Percentiles rank a stretch among this genome's conserved stretches.
Conservation (phyloP, 2,797 vertebrate species). For the Phyllotis vaccarum region DNA sequence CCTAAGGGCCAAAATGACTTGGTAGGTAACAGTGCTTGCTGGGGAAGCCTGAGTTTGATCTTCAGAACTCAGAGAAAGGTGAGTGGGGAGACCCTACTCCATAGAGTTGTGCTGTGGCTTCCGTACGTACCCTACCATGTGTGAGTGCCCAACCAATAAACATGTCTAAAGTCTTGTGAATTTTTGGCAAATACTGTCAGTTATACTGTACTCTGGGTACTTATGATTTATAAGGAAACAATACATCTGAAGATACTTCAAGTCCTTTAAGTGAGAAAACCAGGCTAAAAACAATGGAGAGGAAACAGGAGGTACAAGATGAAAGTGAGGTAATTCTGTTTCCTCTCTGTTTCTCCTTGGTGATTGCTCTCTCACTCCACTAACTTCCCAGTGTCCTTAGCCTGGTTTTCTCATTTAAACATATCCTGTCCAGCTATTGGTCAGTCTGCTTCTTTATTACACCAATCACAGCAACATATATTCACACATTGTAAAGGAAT, state of each 20-base stretch:
- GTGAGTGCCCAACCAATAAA: not conserved
- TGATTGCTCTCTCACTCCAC: too few relatives aligned
- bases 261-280: not conserved
- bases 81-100: not conserved
- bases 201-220: slow-evolving; percentile 59
- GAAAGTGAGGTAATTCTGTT: too few relatives aligned
- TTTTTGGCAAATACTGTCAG: slow-evolving; percentile 63
- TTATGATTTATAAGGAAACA: slow-evolving; percentile 49
- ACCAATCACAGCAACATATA: too few relatives aligned
- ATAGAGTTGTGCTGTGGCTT: not conserved
- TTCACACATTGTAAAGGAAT: too few relatives aligned
- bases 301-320: too few relatives aligned
- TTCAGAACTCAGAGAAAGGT: too few relatives aligned
- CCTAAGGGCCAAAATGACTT: not conserved
- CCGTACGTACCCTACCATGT: not conserved
- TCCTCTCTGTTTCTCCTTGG: too few relatives aligned
- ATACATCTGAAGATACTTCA: slow-evolving; percentile 24
- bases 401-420: too few relatives aligned
- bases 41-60: not conserved
- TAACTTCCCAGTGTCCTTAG: too few relatives aligned
- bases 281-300: too few relatives aligned
- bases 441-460: too few relatives aligned
- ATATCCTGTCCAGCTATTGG: too few relatives aligned
- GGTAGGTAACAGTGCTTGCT: not conserved
- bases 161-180: not conserved